Conservation (phyloP, 2,888 invertebrate species). For the Cosmopolites sordidus region DNA sequence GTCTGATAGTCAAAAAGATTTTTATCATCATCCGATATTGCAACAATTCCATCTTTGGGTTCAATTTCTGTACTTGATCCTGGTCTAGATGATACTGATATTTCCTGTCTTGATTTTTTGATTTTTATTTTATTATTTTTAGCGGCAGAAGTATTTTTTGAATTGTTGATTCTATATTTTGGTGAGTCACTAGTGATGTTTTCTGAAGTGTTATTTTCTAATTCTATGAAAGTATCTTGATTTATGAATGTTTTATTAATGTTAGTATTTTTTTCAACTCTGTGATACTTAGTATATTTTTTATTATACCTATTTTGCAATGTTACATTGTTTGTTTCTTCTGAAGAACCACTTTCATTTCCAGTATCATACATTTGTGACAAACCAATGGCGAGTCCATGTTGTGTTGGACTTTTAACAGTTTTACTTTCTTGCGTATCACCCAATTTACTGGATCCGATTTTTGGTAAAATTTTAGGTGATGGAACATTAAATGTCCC, state of each 20-base stretch:
- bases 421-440: background rate
- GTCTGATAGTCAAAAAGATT: background rate
- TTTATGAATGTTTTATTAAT: background rate
- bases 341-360: background rate
- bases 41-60: background rate
- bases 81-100: background rate
- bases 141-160: no score
- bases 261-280: background rate
- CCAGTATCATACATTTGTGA: background rate
- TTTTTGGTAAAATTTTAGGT: slow-evolving; percentile 19
- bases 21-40: background rate
- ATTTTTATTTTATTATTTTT: no score
- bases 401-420: slow-evolving; percentile 1
- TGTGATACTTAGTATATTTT: no score
- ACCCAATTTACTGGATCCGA: background rate
- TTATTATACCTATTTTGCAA: background rate
- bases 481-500: slow-evolving; percentile 30
- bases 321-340: background rate
- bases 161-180: no score
- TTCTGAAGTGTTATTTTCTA: background rate
- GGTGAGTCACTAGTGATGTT: background rate
- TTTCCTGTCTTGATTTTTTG: no score
- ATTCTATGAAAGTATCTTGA: background rate
- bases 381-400: no score
- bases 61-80: background rate